Conservation (phyloP, 2,888 invertebrate species). For the Plagiodera versicolora region DNA sequence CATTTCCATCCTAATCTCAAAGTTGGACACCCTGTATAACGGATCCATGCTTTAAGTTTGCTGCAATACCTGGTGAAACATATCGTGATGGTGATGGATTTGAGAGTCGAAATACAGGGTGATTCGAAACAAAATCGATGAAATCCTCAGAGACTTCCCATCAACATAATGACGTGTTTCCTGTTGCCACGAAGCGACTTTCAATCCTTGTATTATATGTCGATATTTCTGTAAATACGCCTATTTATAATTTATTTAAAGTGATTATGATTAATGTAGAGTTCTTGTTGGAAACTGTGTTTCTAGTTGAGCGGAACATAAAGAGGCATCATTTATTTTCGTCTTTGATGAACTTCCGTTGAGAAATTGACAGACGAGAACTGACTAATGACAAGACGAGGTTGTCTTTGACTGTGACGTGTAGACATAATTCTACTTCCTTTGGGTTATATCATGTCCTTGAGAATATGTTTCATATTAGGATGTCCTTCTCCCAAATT, state of each 20-base stretch:
- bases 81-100: slow-evolving; percentile 5
- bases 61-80: slow-evolving; percentile 5
- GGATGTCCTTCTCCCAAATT: too few relatives aligned
- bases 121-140: background rate
- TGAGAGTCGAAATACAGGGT: too few relatives aligned
- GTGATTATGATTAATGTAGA: slow-evolving; percentile 41
- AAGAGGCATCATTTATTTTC: slow-evolving; percentile 44
- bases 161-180: background rate
- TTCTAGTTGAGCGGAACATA: slow-evolving; percentile 45
- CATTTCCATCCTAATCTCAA: background rate
- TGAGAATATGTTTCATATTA: too few relatives aligned
- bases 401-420: slow-evolving; percentile 30
- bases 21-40: background rate
- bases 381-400: slow-evolving; percentile 45
- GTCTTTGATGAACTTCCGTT: slow-evolving; percentile 34
- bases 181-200: background rate
- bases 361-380: slow-evolving; percentile 36
- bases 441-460: too few relatives aligned
- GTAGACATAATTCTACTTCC: slow-evolving; percentile 20
- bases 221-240: slow-evolving; percentile 41
- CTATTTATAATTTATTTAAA: slow-evolving; percentile 49
- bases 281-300: slow-evolving; percentile 39
- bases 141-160: too few relatives aligned
- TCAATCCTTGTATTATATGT: slow-evolving; percentile 43
- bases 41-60: slow-evolving; percentile 12